These are phyloP conservation scores for Bacillus rossius DNA, from an alignment of 1,140 invertebrate genomes.

Conservation along the genomic window DNA sequence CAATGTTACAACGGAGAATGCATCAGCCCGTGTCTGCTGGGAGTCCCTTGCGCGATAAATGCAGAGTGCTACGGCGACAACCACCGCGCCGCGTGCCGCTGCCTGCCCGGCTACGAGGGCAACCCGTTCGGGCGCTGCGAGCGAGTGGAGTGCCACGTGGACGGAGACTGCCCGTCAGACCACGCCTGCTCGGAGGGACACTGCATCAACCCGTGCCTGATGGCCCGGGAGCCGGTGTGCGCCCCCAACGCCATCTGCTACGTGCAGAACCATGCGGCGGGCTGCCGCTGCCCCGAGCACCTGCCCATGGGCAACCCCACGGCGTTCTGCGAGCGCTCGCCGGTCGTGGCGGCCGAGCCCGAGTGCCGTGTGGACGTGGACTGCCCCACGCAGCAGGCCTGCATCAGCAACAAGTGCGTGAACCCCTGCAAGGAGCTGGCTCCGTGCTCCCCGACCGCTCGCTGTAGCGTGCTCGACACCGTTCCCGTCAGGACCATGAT, in stretches of 20 bases:
- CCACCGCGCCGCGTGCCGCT: conserved; percentile 70
- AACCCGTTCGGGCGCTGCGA: conserved; percentile 73
- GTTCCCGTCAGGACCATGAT: conserved; percentile 77
- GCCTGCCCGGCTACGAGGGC: conserved; percentile 62
- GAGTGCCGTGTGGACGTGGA: conserved; percentile 74
- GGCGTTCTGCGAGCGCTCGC: conserved; percentile 60
- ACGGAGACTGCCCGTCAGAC: conserved; percentile 67
- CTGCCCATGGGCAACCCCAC: conserved; percentile 70
- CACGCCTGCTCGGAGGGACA: conserved; percentile 61
- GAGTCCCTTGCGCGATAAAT: conserved; percentile 71
- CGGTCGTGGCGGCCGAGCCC: conserved; percentile 47
- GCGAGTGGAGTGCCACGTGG: conserved; percentile 69
- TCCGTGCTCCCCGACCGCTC: conserved; percentile 62
- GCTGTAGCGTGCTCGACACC: conserved; percentile 73
- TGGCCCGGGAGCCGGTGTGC: conserved; percentile 55
- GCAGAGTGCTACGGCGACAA: conserved; percentile 74
- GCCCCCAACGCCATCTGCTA: conserved; percentile 72
- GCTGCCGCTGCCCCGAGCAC: conserved; percentile 69
- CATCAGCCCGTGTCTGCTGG: conserved; percentile 68
- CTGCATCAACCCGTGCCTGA: conserved; percentile 69
- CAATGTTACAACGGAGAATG: conserved; percentile 79
- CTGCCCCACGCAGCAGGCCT: conserved; percentile 72
- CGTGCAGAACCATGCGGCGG: conserved; percentile 65
- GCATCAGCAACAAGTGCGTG: conserved; percentile 69
- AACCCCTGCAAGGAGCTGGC: conserved; percentile 69